Percentiles rank a stretch among this genome's conserved stretches.
Evolutionary conservation across 2,888 invertebrate species (phyloP).

Genomic region (Dryadula phaetusa): DNA sequence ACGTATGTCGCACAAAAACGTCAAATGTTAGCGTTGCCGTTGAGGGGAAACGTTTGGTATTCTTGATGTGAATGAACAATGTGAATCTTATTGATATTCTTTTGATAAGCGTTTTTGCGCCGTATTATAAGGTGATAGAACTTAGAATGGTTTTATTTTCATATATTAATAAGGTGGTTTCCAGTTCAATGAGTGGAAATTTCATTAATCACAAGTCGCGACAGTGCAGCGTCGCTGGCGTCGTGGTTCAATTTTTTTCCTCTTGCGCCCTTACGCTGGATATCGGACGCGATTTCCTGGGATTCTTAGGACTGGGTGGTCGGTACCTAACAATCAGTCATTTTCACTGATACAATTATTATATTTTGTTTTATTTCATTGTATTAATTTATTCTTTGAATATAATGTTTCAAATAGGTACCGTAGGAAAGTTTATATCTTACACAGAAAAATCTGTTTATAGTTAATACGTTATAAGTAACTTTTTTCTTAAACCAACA

Average conservation of each 20-base stretch:
- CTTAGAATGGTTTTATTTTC: conserved; percentile 36
- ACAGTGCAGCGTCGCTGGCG: conserved; percentile 79
- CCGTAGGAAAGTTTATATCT: too few species aligned
- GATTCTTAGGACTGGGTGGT: conserved; percentile 78
- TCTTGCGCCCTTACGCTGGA: conserved; percentile 81
- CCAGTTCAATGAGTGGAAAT: conserved; percentile 73
- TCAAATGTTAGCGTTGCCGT: conserved; percentile 81
- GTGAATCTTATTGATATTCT: conserved; percentile 18
- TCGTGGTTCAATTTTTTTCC: conserved; percentile 80
- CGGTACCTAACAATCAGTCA: conserved; percentile 55
- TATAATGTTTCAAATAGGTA: too few species aligned
- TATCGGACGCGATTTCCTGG: conserved; percentile 82
- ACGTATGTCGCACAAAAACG: conserved; percentile 79
- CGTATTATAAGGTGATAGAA: conserved; percentile 33
- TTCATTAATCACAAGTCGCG: conserved; percentile 83
- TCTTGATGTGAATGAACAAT: conserved; percentile 55
- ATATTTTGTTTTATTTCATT: not conserved
- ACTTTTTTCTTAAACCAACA: too few species aligned
- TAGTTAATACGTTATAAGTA: too few species aligned
- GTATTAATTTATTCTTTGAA: not conserved
- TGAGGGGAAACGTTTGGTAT: conserved; percentile 83
- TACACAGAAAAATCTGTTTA: too few species aligned
- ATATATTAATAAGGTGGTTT: conserved; percentile 56
- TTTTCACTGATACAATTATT: conserved; percentile 13
- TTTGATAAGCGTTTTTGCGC: conserved; percentile 35